Base-by-base conservation (phyloP, 2,113 vertebrate species). In the Apodemus speciosus region DNA sequence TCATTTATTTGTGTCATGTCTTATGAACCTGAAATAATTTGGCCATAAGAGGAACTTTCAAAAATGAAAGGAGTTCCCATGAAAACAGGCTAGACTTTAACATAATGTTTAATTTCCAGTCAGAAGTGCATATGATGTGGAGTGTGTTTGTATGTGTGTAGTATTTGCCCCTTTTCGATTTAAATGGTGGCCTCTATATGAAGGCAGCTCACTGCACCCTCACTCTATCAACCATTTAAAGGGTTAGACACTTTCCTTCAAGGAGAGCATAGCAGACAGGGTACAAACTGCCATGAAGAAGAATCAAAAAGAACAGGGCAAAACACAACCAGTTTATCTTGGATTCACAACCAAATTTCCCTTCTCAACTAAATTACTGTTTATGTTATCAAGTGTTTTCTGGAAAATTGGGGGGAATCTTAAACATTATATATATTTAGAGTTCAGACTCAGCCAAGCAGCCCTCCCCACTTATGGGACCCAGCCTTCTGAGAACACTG, bases 1-100 rank as follows among this genome's bases (percentile, higher is more conserved):
- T 72, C 84, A 87, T 89, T 86, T 64, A 62, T 66, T 85, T 58
- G 38, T 84, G 23, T 46, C 23, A 49, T 89, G 35, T 79, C 3
- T 96, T 88, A 53, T 58, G 92, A 72, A 95, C 80, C 86, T 90
- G 87, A 92, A 87, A 62, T 89, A 75, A 60, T 94, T 89, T 40
- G 30, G 11, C 43, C 72, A 80, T 79, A 89, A 88, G 79, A 73
- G 77, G 25, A 81, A 90, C 51, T 89, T 79, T 73, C 71, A 76
- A 79, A 49, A 64, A 90, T 30, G 0, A 83, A 86, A 92, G 15
- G 46, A 40, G 40, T 23, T 64, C 53, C 51, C 46, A 23, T 18
- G 73, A 68, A 90, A 94, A 49, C 53, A 75, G 72, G 3, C 73
- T 92, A 30, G 84, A 62, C 56, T 89, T n/a, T 89, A 94, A 27